Base-by-base conservation (phyloP, 2,888 invertebrate species). In the Napeogenes sylphis region DNA sequence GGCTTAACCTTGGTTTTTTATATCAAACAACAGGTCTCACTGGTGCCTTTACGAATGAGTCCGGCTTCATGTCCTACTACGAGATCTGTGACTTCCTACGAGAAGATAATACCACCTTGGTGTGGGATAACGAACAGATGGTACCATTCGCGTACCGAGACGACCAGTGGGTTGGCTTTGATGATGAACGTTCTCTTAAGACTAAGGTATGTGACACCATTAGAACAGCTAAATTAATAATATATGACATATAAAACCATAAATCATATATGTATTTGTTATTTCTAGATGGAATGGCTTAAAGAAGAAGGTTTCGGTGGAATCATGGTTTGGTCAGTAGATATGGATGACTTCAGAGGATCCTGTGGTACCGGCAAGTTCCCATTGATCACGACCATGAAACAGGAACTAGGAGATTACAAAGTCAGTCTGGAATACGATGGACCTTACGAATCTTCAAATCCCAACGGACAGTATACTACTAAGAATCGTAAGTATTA, bases 261-360 rank as follows among this genome's bases (percentile, higher is more conserved):
- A 35, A 35, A 35, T 35, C 6, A 35, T 35, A 21, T 21, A 21
- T 21, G 1, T 21, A 1, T 35, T 5, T 62, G 62, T 12, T 47
- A 54, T 64, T 74, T 70, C 2, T 79, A 97, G 97, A 97, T 96
- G 94, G 94, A 95, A 64, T 98, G 98, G 98, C 90, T 98, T 64
- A 97, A 96, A 81, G 96, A 97, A 78, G 96, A 97, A 92, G 97
- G 97, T 35, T 97, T 97, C 70, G 98, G 97, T 51, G 98, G 98
- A 30, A 97, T 98, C 62, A 98, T 98, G 97, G 95, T 98, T 58
- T 98, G 98, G 98, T 98, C 98, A 0, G 93, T 98, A 35, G 98
- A 98, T 77, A 95, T 98, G 97, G 98, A 98, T 77, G 98, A 98
- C 84, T 98, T 98, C 90, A 91, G 94, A 68, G 98, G 98, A 10